Conservation (phyloP, 2,888 invertebrate species). For the Eumacrocentrus americanus region DNA sequence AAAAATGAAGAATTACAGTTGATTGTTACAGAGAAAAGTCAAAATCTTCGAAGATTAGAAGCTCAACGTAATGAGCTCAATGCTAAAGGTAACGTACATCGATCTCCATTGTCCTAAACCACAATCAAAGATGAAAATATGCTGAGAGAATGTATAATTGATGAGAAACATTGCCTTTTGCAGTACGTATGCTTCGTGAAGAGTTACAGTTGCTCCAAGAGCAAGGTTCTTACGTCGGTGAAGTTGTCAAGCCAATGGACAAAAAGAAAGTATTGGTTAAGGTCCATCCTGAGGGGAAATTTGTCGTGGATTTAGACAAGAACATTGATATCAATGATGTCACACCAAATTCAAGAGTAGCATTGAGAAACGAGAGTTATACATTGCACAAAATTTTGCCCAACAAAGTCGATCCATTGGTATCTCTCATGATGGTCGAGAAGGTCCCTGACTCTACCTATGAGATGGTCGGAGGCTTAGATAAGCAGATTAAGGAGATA, state of each 20-base stretch:
- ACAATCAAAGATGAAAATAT: not conserved
- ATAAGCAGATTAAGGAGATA: conserved; percentile 99
- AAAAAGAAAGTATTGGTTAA: conserved; percentile 99
- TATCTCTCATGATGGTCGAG: conserved; percentile 99
- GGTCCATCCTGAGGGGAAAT: conserved; percentile 99
- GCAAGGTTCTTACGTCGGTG: conserved; percentile 99
- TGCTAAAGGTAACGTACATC: conserved; percentile 78
- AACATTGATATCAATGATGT: conserved; percentile 98
- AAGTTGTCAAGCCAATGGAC: conserved; percentile 99
- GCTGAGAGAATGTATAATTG: not conserved
- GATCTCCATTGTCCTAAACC: conserved; percentile 1
- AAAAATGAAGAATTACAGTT: conserved; percentile 98
- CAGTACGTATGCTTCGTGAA: conserved; percentile 95
- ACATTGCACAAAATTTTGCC: conserved; percentile 98
- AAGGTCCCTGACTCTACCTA: conserved; percentile 99
- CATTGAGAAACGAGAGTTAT: conserved; percentile 97
- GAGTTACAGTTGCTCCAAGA: conserved; percentile 95
- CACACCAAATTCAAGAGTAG: conserved; percentile 96
- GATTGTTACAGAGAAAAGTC: conserved; percentile 95
- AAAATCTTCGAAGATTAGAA: conserved; percentile 94
- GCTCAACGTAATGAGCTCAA: conserved; percentile 99
- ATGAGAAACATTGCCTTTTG: conserved; percentile 36
- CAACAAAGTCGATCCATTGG: conserved; percentile 98
- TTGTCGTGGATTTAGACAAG: conserved; percentile 98
- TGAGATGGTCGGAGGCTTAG: conserved; percentile 99